phyloP scores from a whole-genome alignment of 2,888 invertebrate genomes.

The Mechanitis mazaeus region DNA sequence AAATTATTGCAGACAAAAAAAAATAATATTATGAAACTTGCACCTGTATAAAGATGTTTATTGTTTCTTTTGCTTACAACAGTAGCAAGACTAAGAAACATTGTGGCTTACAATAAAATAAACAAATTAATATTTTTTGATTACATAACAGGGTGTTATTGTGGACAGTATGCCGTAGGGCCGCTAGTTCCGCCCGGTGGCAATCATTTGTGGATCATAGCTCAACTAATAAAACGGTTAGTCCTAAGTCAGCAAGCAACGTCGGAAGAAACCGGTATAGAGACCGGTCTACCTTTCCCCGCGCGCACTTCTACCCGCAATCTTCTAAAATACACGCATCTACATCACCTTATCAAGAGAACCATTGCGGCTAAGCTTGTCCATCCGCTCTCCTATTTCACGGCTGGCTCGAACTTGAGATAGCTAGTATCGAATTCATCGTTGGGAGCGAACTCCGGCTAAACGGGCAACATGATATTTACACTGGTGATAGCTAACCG shows the following conservation, averaged over 20 bases:
- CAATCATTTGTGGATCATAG: conserved; percentile 69
- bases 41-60: conserved; percentile 62
- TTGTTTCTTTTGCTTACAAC: conserved; percentile 43
- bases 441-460: conserved; percentile 49
- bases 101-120: not conserved
- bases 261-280: conserved; percentile 70
- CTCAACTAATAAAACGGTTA: conserved; percentile 74
- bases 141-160: not conserved
- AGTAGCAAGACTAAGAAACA: conserved; percentile 13
- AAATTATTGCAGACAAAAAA: conserved; percentile 17
- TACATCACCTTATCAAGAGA: conserved; percentile 66
- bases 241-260: conserved; percentile 58
- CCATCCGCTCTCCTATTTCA: conserved; percentile 66
- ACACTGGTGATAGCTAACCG: conserved; percentile 52
- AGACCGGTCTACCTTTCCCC: conserved; percentile 61
- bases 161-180: conserved; percentile 41
- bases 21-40: conserved; percentile 47
- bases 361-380: conserved; percentile 61
- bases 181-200: conserved; percentile 46
- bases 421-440: conserved; percentile 55
- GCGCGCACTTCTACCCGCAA: conserved; percentile 46
- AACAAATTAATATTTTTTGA: not conserved
- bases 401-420: conserved; percentile 44
- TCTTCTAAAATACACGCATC: conserved; percentile 68
- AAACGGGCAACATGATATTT: conserved; percentile 57